Evolutionary conservation across 2,113 vertebrate species (phyloP).

Genomic region (Dolichotis patagonum): DNA sequence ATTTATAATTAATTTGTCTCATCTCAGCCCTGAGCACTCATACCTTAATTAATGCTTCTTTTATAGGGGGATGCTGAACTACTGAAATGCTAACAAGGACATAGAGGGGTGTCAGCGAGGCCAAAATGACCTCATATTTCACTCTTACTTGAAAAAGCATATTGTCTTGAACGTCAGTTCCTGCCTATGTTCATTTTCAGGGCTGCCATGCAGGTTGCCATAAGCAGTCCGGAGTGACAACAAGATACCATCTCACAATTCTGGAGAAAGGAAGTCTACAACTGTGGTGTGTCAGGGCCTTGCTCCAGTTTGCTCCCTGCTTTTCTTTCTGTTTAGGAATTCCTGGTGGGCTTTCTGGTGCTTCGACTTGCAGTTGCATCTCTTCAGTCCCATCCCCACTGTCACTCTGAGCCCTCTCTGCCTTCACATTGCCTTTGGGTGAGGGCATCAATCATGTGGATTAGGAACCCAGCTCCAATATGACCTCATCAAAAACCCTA

Average conservation of each 20-base stretch:
- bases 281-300: accelerated
- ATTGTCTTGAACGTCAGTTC: background rate
- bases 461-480: background rate
- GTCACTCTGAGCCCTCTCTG: background rate
- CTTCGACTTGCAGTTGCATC: background rate
- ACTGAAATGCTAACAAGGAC: background rate
- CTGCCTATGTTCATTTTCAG: background rate
- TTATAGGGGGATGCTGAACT: background rate
- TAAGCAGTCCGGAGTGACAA: background rate
- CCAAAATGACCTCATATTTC: background rate
- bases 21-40: background rate
- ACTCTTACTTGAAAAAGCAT: background rate
- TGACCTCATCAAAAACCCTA: background rate
- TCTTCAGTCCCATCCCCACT: background rate
- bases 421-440: background rate
- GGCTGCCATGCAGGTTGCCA: no score
- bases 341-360: background rate
- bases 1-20: background rate
- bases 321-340: background rate
- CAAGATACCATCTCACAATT: background rate
- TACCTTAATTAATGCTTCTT: background rate
- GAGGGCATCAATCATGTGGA: background rate
- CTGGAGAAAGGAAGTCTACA: background rate
- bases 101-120: background rate
- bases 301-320: accelerated